These are phyloP conservation scores for Phyllostomus discolor DNA, from an alignment of 2,113 vertebrate species.

Conservation along the genomic window DNA sequence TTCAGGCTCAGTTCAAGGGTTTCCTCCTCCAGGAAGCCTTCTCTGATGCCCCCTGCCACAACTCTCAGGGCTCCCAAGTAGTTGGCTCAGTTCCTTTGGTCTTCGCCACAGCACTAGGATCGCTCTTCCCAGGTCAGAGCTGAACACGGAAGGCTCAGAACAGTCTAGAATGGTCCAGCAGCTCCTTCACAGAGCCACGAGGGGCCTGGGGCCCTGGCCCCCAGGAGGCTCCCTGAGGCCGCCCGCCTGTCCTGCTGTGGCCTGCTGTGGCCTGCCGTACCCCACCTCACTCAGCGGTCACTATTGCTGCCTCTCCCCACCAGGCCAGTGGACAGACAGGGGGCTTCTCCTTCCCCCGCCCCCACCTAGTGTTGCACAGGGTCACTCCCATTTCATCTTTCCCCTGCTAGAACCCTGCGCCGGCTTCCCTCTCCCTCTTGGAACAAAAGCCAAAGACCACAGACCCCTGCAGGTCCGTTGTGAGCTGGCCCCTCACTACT, in stretches of 20 bases:
- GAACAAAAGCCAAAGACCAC: not conserved
- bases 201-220: not conserved
- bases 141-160: not conserved
- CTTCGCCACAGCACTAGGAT: not conserved
- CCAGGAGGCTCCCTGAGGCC: not conserved
- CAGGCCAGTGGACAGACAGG: not conserved
- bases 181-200: not conserved
- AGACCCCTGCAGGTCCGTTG: not conserved
- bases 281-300: not conserved
- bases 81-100: not conserved
- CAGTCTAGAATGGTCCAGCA: not conserved
- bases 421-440: not conserved
- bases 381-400: not conserved
- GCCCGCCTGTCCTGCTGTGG: not conserved
- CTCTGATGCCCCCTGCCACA: not conserved
- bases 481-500: not conserved
- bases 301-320: not conserved
- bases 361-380: not conserved
- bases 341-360: not conserved
- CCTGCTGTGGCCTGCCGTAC: not conserved
- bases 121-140: not conserved
- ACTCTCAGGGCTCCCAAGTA: not conserved
- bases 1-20: not conserved
- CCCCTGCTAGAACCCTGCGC: not conserved
- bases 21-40: not conserved